Base-by-base conservation (phyloP, 2,888 invertebrate genomes). In the Eupelmus urozonus region DNA sequence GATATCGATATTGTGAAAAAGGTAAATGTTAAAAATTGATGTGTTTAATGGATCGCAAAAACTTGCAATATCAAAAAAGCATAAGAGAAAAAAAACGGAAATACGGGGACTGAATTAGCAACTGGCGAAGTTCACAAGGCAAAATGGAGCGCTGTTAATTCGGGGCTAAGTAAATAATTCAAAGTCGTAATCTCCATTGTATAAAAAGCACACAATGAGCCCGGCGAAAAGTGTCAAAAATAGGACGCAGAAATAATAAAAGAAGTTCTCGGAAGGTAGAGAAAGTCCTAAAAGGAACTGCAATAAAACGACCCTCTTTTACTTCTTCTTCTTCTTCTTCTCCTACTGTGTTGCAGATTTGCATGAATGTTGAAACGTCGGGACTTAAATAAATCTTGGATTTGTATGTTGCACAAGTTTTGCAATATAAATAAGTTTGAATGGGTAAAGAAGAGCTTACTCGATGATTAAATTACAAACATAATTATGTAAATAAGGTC, bases 201-300 rank as follows among this genome's bases (percentile, higher is more conserved):
- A 59, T 29, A 45, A 13, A 63, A 29, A 1, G n/a, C 57, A 13
- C 4, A 29, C 57, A 63, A 20, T 16, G 45, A 23, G 25, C 42
- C 25, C 13, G 16, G 34, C 13, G 45, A 45, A 63, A 63, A 63
- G 42, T 63, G 42, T 25, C 20, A 45, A 25, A 63, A 42, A 63
- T 63, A 45, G 62, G 23, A 63, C 62, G 23, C 3, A 16, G 42
- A 7, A 20, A 20, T 60, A 40, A 60, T 11, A 27, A 9, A 40
- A 11, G 40, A 20, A 34, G 9, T 18, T 20, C 20, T 40, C 18
- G 11, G 5, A 45, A 34, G 1, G 45, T 45, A 16, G 16, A 13
- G 45, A 45, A 45, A 45, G 45, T 42, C 3, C 40, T 60, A 13
- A 63, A 63, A 45, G 9, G 4, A 45, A n/a, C n/a, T n/a, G n/a